Evolutionary conservation across 2,888 invertebrate genomes (phyloP), one percentile per base, ranked within the genome.

Genomic region (Cataglyphis altisquamis): DNA sequence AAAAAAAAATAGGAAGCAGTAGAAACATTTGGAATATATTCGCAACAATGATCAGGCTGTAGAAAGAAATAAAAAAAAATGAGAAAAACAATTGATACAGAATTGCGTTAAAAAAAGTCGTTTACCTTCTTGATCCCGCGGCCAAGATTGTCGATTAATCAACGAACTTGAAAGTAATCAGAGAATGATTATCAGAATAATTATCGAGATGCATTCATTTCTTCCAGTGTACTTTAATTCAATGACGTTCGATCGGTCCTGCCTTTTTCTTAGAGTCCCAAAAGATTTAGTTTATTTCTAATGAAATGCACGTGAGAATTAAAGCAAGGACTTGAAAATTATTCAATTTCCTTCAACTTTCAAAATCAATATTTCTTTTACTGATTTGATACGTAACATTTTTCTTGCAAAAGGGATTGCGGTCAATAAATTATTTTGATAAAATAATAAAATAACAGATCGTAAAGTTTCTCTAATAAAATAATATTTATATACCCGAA

Each of bases 121-220:
- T 60, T 52, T 12, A 75, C 55, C 48, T 25, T 21, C 8, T 39
- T 36, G 6, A 55, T 25, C 10, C 9, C 0, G 18, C 25, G 48
- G 21, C n/a, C 41, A 83, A 77, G 55, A 21, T 77, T 77, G 18
- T 45, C 12, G 21, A 39, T 62, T 32, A 60, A 52, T 68, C 57
- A 36, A 70, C 4, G 18, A 68, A 41, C 12, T 62, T 55, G n/a
- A 57, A 66, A 73, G 4, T 52, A n/a, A 72, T 48, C 10, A 3
- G 12, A 57, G 8, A 72, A 29, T 57, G 29, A 10, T 36, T n/a
- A 10, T 25, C 36, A 36, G 15, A 5, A 32, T 32, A 64, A 75
- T 64, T 25, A n/a, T 4, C 25, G n/a, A 48, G 5, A 18, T 4
- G n/a, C 45, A n/a, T 32, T 74, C 29, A n/a, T 48, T 67, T 41